These are phyloP conservation scores for Ichneumoninae sp. DNA, from an alignment of 2,888 invertebrate species.

Conservation along the genomic window DNA sequence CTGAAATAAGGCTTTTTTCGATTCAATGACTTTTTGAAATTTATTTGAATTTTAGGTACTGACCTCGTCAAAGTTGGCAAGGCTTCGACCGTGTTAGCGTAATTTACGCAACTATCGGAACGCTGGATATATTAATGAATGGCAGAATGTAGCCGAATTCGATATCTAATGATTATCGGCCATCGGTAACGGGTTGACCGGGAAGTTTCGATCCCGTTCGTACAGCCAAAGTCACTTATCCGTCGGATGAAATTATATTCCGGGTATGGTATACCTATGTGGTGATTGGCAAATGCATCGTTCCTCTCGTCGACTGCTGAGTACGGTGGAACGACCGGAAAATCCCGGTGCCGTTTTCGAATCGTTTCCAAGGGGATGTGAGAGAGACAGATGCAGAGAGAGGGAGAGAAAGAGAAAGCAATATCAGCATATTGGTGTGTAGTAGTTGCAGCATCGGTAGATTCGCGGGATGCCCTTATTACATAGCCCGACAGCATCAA, in stretches of 20 bases:
- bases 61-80: not conserved
- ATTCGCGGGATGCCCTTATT: slow-evolving; percentile 52
- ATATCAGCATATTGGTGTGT: slow-evolving; percentile 41
- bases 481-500: slow-evolving; percentile 59
- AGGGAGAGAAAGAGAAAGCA: not conserved
- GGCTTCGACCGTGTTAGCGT: not conserved
- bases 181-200: slow-evolving; percentile 20
- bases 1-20: no score
- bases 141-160: not conserved
- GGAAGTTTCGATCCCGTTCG: slow-evolving; percentile 30
- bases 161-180: slow-evolving; percentile 8
- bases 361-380: slow-evolving; percentile 12
- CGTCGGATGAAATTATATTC: slow-evolving; percentile 36
- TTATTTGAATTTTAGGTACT: not conserved
- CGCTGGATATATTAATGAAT: not conserved
- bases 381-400: slow-evolving; percentile 3
- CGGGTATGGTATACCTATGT: not conserved
- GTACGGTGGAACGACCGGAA: slow-evolving; percentile 48
- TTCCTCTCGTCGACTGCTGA: slow-evolving; percentile 28
- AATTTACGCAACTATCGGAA: not conserved
- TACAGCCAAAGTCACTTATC: slow-evolving; percentile 48
- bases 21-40: no score
- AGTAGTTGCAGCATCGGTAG: slow-evolving; percentile 45
- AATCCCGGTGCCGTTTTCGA: slow-evolving; percentile 40
- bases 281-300: slow-evolving; percentile 27